A percentile compares a stretch with the other conserved stretches of the same genome.
Evolutionary conservation across 2,113 vertebrate species (phyloP).

Genomic region (Heptranchias perlo): DNA sequence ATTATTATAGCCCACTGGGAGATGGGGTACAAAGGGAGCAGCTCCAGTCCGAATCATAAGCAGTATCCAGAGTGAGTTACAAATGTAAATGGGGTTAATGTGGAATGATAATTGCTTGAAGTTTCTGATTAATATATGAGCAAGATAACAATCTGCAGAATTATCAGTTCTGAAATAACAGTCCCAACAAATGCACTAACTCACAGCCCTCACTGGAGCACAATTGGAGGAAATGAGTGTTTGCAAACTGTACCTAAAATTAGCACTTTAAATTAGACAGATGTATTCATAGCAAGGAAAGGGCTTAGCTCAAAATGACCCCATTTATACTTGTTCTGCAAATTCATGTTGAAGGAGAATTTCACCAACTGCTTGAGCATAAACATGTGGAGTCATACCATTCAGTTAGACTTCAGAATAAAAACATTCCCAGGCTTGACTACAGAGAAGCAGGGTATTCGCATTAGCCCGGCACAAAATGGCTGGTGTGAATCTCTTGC

Average conservation of each 20-base stretch:
- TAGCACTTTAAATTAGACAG: conserved; percentile 22
- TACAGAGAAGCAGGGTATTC: neutral
- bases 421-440: neutral
- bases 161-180: conserved; percentile 16
- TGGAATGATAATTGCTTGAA: neutral
- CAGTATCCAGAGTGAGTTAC: neutral
- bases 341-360: neutral
- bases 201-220: neutral
- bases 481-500: neutral
- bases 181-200: neutral
- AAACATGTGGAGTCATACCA: neutral
- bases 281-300: neutral
- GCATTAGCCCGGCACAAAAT: neutral
- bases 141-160: conserved; percentile 8
- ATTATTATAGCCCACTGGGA: neutral
- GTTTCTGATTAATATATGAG: neutral
- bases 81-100: neutral
- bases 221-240: conserved; percentile 27
- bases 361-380: neutral
- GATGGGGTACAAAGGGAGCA: neutral
- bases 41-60: neutral
- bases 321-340: neutral
- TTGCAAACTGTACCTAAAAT: conserved; percentile 4
- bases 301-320: neutral
- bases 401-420: neutral